Evolutionary conservation across 2,113 vertebrate species (phyloP), one percentile per base, ranked within the genome.

Genomic region (Columba janthina): DNA sequence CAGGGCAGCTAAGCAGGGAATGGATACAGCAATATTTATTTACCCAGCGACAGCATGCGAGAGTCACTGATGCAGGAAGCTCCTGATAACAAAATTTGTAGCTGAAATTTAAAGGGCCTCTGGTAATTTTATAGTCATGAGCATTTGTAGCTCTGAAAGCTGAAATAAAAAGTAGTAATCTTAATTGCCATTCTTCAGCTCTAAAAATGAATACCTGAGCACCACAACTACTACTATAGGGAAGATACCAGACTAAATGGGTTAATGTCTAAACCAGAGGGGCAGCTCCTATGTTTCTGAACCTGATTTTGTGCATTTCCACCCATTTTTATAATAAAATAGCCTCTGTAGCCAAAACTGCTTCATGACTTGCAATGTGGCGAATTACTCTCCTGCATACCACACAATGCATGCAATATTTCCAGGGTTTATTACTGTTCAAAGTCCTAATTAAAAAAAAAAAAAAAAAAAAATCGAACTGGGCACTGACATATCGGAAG

Each of bases 21-120:
- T 18, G 79, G 69, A 95, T 94, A 93, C 92, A 94, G 36, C 64
- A 94, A 31, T 96, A 94, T 92, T 96, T 96, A 91, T 96, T 90
- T 94, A 96, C 73, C 58, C 57, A 78, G 57, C 36, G 72, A 84
- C 67, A 92, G 69, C 34, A 84, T 48, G 32, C n/a, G 31, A 81
- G 36, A 86, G n/a, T 61, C 50, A 57, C 24, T 81, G 65, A 83
- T 64, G 56, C 69, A 96, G 51, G 65, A 91, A 94, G 78, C 44
- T 90, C 80, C 61, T 78, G 44, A 93, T 80, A 89, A 88, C 48
- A 87, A 71, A 51, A 70, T 57, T 80, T 3, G 1, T 3, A 79
- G 40, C 53, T 67, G 29, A 90, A 88, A 92, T 80, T 90, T 77
- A 84, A 90, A 92, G 57, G 2, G 13, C 34, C 86, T 57, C 44